These are phyloP conservation scores for Characodon lateralis DNA, from an alignment of 2,797 vertebrate genomes.

Conservation along the genomic window DNA sequence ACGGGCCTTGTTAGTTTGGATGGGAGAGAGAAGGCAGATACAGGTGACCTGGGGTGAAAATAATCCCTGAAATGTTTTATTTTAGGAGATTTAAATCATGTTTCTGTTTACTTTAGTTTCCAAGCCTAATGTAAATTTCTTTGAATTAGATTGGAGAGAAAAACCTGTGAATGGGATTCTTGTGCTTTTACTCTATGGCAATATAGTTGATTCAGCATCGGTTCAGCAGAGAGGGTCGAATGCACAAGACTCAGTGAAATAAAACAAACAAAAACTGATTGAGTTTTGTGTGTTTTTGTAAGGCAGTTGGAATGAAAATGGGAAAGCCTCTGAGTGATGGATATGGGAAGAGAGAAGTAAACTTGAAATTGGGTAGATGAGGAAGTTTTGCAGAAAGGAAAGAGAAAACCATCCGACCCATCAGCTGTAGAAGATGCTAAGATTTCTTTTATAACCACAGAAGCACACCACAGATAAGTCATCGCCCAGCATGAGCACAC, in stretches of 20 bases:
- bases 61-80: constrained; percentile 16
- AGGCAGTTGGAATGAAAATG: not conserved
- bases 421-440: constrained; percentile 58
- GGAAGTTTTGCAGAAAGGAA: constrained; percentile 16
- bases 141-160: not conserved
- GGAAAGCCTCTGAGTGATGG: not conserved
- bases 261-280: not conserved
- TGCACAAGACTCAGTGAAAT: not conserved
- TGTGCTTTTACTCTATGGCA: not conserved
- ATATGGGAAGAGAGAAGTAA: constrained; percentile 10
- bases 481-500: constrained; percentile 16
- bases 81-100: constrained; percentile 1
- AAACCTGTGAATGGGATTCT: not conserved
- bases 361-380: constrained; percentile 5
- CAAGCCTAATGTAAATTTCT: not conserved
- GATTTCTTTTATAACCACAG: constrained; percentile 50
- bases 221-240: not conserved
- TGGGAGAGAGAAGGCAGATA: constrained; percentile 16
- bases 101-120: not conserved
- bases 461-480: constrained; percentile 61
- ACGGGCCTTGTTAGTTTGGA: constrained; percentile 27
- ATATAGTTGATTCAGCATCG: constrained; percentile 2
- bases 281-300: not conserved
- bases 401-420: not conserved
- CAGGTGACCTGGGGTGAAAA: constrained; percentile 24